These are phyloP conservation scores for Pocillopora damicornis DNA, from an alignment of 64 coral and sea anemone species.

Conservation along the genomic window DNA sequence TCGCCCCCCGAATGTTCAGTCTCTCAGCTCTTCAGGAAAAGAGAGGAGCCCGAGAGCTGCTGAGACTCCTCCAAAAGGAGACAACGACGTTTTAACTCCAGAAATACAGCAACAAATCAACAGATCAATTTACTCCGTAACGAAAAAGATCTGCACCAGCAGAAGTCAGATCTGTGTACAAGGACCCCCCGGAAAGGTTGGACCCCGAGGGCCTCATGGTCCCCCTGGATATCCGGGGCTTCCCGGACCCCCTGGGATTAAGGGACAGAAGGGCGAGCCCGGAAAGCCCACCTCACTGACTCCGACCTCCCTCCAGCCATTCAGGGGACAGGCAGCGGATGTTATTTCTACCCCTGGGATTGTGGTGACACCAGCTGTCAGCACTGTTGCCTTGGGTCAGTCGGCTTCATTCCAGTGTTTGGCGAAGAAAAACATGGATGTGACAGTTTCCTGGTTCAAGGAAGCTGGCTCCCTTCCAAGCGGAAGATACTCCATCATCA, in stretches of 20 bases:
- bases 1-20: background rate
- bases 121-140: background rate
- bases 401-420: slow-evolving; percentile 34
- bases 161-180: background rate
- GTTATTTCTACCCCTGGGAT: slow-evolving; percentile 11
- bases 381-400: slow-evolving; percentile 11
- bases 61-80: background rate
- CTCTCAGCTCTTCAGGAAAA: background rate
- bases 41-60: background rate
- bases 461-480: background rate
- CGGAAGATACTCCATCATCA: background rate
- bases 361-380: slow-evolving; percentile 13
- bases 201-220: slow-evolving; percentile 17
- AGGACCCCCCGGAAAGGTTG: slow-evolving; percentile 1
- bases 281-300: background rate
- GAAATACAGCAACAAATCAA: background rate
- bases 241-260: slow-evolving; percentile 15
- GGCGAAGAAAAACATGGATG: background rate
- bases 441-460: slow-evolving; percentile 22
- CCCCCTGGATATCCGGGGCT: background rate
- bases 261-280: slow-evolving; percentile 33
- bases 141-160: background rate
- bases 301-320: background rate
- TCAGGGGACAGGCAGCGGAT: background rate
- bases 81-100: background rate